Percentiles rank a stretch among this genome's conserved stretches.
These are phyloP conservation scores for Drosophila sucinea DNA, from an alignment of 1,140 invertebrate genomes.

Conservation along the genomic window DNA sequence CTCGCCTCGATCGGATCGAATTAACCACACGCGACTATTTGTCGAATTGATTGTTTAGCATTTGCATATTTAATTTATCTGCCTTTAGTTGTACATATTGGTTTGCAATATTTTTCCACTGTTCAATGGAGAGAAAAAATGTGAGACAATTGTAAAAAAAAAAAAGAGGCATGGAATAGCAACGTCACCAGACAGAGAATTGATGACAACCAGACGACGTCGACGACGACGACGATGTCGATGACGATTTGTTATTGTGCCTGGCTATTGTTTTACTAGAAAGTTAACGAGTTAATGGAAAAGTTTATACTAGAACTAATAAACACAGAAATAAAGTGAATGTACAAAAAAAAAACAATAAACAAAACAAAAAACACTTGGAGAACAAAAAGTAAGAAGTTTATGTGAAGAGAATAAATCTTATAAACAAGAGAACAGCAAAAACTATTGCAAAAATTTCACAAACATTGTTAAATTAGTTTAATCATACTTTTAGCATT, in stretches of 20 bases:
- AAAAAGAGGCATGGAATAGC: background rate
- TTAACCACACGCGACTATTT: conserved; percentile 20
- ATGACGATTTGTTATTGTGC: conserved; percentile 10
- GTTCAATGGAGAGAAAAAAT: conserved; percentile 12
- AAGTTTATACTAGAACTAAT: conserved; percentile 22
- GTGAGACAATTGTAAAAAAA: background rate
- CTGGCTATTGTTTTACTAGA: conserved; percentile 18
- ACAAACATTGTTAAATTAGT: too few relatives aligned
- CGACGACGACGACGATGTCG: background rate
- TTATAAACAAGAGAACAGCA: too few relatives aligned
- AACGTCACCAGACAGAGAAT: conserved; percentile 22
- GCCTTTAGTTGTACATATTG: conserved; percentile 12
- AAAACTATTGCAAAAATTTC: too few relatives aligned
- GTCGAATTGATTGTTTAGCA: conserved; percentile 8
- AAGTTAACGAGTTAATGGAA: conserved; percentile 34
- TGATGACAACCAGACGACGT: conserved; percentile 14
- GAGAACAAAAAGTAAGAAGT: background rate
- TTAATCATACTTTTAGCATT: too few relatives aligned
- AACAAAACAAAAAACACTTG: background rate
- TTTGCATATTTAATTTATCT: conserved; percentile 13
- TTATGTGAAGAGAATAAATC: too few relatives aligned
- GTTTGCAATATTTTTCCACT: conserved; percentile 18
- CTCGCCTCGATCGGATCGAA: background rate
- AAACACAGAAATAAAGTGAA: conserved; percentile 11
- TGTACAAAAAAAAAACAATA: background rate